These are phyloP conservation scores for Mimachlamys varia DNA, from an alignment of 2,888 invertebrate species.

Conservation along the genomic window DNA sequence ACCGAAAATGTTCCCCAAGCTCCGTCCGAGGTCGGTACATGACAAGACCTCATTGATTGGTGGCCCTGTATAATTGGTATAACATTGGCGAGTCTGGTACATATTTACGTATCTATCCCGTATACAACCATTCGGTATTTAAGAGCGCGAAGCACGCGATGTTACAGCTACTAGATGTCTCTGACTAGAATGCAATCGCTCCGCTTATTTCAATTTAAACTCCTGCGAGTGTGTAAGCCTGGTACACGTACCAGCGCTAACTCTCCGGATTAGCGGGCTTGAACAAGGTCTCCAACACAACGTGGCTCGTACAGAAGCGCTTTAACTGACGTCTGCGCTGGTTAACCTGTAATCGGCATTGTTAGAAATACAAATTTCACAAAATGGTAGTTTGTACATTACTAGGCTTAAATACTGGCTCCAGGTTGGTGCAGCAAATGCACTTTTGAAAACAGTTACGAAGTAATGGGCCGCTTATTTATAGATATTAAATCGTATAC, in stretches of 20 bases:
- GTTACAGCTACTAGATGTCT: background rate
- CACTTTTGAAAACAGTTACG: too few species aligned
- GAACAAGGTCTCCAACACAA: background rate
- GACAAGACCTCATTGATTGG: background rate
- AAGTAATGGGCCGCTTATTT: too few species aligned
- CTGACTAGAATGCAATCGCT: background rate
- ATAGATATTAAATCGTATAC: too few species aligned
- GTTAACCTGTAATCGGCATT: background rate
- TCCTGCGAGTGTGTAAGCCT: background rate
- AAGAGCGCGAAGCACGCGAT: slow-evolving; percentile 6
- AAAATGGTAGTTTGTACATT: background rate
- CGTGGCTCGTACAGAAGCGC: background rate
- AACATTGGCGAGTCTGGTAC: background rate
- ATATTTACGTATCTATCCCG: background rate
- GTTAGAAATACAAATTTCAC: background rate
- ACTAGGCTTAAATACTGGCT: too few species aligned
- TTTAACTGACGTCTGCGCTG: background rate
- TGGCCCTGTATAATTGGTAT: background rate
- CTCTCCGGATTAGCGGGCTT: background rate
- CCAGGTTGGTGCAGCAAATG: too few species aligned
- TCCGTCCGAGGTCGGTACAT: background rate
- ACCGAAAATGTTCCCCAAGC: background rate
- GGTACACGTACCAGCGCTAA: background rate
- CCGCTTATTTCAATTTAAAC: slow-evolving; percentile 21
- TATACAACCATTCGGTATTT: slow-evolving; percentile 18